Evolutionary conservation across 2,888 invertebrate genomes (phyloP), one percentile per base, ranked within the genome.

Genomic region (Leucophora obtusa): DNA sequence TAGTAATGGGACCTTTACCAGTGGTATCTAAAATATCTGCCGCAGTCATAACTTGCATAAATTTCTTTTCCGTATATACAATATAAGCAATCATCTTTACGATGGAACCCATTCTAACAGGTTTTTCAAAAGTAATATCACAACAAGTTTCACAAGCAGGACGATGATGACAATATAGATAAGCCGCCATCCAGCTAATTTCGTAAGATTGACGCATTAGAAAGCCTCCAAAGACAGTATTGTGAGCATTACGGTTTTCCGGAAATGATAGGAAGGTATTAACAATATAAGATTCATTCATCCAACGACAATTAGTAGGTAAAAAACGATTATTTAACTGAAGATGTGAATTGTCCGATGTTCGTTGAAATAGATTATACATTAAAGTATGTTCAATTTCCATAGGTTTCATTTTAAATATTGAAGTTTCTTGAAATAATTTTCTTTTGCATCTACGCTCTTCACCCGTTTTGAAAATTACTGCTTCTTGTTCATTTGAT

Each of bases 151-250:
- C 89, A 54, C 93, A 87, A 59, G 90, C 91, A 0, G 94, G 93
- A 3, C 93, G 91, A 18, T 90, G 89, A 83, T 92, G 91, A 85
- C 92, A 92, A 87, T 92, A 93, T 14, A 93, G 87, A 80, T 91
- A 92, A 2, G 93, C 93, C 83, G 92, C 92, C 0, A 93, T 92
- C 93, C 93, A 94, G 43, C 93, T 94, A 28, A 95, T 89, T 89
- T 96, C 96, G 68, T 92, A 91, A 0, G 95, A 95, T 83, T 93
- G 92, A 38, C 95, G 91, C 95, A 96, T 96, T 15, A 96, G 90
- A 86, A 93, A 96, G 0, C 96, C 96, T 66, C 96, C 96, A 89
- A 96, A 96, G 51, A 92, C 91, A 83, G 93, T 95, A 88, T 95
- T 94, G 85, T 95, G 94, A 62, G 94, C 90, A 89, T 96, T 96